These are phyloP conservation scores for Silurus lanzhouensis DNA, from an alignment of 2,797 vertebrate species.

Conservation along the genomic window DNA sequence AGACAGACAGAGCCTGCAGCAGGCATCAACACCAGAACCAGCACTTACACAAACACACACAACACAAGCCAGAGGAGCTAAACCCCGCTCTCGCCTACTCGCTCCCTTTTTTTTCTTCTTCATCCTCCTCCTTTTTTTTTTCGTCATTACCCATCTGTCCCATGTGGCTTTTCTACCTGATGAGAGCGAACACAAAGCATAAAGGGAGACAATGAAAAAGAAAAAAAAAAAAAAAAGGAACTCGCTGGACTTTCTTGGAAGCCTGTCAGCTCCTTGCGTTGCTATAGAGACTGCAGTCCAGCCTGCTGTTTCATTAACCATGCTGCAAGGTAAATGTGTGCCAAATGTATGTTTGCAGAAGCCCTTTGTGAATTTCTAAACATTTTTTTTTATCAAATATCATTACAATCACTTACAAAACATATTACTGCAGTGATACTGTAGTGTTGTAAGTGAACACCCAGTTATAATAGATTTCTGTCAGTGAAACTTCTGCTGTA, in stretches of 20 bases:
- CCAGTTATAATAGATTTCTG: not conserved
- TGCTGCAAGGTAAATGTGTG: slow-evolving; percentile 30
- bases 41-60: slow-evolving; percentile 42
- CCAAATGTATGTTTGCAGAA: not conserved
- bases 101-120: slow-evolving; percentile 50
- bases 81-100: slow-evolving; percentile 66
- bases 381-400: not conserved
- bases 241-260: slow-evolving; percentile 46
- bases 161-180: slow-evolving; percentile 64
- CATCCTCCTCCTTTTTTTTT: slow-evolving; percentile 58
- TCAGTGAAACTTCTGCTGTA: not conserved
- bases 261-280: slow-evolving; percentile 52
- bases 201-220: slow-evolving; percentile 36
- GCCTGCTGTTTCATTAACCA: slow-evolving; percentile 44
- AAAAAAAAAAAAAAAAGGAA: slow-evolving; percentile 39
- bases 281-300: slow-evolving; percentile 52
- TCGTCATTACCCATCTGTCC: slow-evolving; percentile 62
- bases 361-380: no score
- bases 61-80: slow-evolving; percentile 43
- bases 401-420: not conserved
- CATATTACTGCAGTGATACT: not conserved
- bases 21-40: slow-evolving; percentile 45
- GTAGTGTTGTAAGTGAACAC: not conserved
- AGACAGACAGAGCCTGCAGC: slow-evolving; percentile 31
- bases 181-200: slow-evolving; percentile 65